A percentile compares a stretch with the other conserved stretches of the same genome.
Conservation (phyloP, 2,113 vertebrate genomes). For the Cavia porcellus region DNA sequence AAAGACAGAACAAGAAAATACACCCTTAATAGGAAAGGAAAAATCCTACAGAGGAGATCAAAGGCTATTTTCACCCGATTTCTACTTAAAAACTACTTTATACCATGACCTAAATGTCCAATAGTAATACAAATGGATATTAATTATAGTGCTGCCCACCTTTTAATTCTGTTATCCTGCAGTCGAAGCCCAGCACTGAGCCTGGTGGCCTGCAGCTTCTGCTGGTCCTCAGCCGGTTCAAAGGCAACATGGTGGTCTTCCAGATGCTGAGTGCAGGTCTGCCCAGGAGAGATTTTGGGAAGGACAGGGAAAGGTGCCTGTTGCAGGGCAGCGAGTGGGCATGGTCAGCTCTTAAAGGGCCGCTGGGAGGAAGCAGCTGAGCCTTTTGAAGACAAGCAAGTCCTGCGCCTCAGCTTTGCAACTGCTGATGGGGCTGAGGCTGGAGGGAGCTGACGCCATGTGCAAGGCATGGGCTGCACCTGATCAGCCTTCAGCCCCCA, state of each 20-base stretch:
- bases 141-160: not conserved
- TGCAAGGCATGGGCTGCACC: not conserved
- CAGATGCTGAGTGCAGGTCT: not conserved
- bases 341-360: not conserved
- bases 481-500: not conserved
- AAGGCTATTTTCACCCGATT: not conserved
- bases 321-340: not conserved
- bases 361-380: not conserved
- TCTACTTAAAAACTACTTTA: not conserved
- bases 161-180: not conserved
- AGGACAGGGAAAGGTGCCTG: not conserved
- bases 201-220: rapidly evolving
- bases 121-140: not conserved
- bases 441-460: not conserved
- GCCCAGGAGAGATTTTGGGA: not conserved
- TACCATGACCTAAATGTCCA: not conserved
- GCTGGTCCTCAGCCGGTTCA: not conserved
- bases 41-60: not conserved
- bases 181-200: no score
- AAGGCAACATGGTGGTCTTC: not conserved
- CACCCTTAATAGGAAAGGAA: not conserved
- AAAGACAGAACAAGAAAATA: slow-evolving; percentile 9
- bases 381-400: not conserved
- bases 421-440: rapidly evolving
- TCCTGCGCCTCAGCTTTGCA: not conserved